Base-by-base conservation (phyloP, 2,888 invertebrate genomes). In the Mystacides longicornis region DNA sequence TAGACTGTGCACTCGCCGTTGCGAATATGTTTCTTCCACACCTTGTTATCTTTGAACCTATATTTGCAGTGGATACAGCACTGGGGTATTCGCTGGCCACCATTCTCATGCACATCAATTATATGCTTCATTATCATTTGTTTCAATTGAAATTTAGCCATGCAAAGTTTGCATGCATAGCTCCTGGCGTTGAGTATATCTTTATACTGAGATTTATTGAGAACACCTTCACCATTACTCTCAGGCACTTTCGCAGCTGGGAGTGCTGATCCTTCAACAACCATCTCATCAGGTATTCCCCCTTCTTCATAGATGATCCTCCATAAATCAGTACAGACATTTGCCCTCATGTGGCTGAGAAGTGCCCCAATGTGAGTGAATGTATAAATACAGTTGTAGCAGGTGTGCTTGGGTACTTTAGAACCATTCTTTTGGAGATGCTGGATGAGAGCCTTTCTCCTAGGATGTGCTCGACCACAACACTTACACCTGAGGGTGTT, bases 321-420 rank as follows among this genome's bases (percentile, higher is more conserved):
- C 77, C 77, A 78, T 21, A 76, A 65, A 64, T 77, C 70, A 7
- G 76, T 77, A 56, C 77, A 78, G 33, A 71, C 68, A 54, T 77
- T 75, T 4, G 76, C 71, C 59, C 77, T 68, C 77, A 78, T 78
- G 62, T 78, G 77, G 62, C 77, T 77, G 2, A 78, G 69, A 23
- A 78, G 63, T 27, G 77, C 77, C 20, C 77, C 77, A 55, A 78
- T 77, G 60, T 77, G 77, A 3, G 71, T 72, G 59, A 80, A 81
- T 0, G 81, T 81, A 23, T 81, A 70, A 57, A 81, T 79, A 64
- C 82, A 82, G 64, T 80, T 80, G 62, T 81, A 82, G 63, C 82
- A 82, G 0, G 82, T 81, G 62, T 80, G 81, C 62, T 80, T 79
- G 1, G 81, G 81, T 50, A 82, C 81, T 69, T 75, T 76, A 58